Base-by-base conservation (phyloP, 1,140 invertebrate species). In the Belonocnema kinseyi region DNA sequence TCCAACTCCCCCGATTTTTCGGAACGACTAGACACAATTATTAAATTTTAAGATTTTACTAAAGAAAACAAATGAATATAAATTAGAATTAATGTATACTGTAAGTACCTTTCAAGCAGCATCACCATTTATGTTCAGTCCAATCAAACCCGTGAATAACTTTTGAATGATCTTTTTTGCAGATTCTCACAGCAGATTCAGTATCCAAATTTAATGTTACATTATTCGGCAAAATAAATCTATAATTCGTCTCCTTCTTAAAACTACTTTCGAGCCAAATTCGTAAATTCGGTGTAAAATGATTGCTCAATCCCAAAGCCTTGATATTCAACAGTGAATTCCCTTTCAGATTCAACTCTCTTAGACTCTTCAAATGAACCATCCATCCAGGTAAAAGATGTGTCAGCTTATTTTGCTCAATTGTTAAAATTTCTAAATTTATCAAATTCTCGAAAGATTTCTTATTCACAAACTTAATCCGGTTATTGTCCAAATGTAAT, bases 401-500 rank as follows among this genome's bases (percentile, higher is more conserved):
- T 11, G 61, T 66, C 33, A 66, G 33, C n/a, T 66, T 66, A 66
- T 66, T 66, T 26, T 66, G 61, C 26, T 66, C 61, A 0, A 66
- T n/a, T n/a, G 13, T 40, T 1, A 66, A 7, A 66, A 66, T 66
- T 40, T 14, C n/a, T 16, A 66, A n/a, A 66, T 66, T 66, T 3
- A 16, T 7, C 26, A 66, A 66, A 66, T 66, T 66, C 14, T 40
- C 13, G 4, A 66, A 66, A 8, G 26, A 13, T 6, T 40, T 33
- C 33, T 17, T 10, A n/a, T 6, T 33, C 26, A 66, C 26, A 26
- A 46, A 46, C 26, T 33, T 66, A 14, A 66, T 66, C 33, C 61
- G n/a, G n/a, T 66, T 66, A 66, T 66, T 66, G n/a, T 66, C 61
- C 33, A 66, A 16, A 40, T 66, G n/a, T 16, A 66, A 66, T 66